phyloP scores from a whole-genome alignment of 2,888 invertebrate genomes.

The Hydrotaea cyrtoneurina region DNA sequence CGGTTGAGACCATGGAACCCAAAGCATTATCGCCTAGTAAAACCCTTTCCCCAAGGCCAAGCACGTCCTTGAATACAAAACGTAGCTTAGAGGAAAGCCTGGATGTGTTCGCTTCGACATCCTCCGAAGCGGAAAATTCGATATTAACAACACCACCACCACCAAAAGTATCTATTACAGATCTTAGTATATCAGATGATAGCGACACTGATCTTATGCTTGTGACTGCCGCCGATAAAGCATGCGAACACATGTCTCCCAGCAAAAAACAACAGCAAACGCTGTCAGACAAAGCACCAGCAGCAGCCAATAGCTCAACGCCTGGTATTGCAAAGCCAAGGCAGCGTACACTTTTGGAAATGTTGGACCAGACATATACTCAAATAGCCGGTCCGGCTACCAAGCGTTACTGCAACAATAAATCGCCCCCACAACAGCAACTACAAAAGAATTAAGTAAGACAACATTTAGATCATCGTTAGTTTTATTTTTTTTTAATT shows the following conservation, averaged over 20 bases:
- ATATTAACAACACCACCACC: constrained; percentile 30
- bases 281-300: constrained; percentile 15
- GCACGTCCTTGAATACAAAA: constrained; percentile 55
- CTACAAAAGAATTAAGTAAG: neutral
- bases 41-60: constrained; percentile 57
- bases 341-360: constrained; percentile 77
- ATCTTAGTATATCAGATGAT: constrained; percentile 66
- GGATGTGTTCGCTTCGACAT: constrained; percentile 68
- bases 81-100: constrained; percentile 63
- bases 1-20: constrained; percentile 47
- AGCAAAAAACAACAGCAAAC: constrained; percentile 37
- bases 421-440: constrained; percentile 40
- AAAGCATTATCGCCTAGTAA: constrained; percentile 61
- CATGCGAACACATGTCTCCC: constrained; percentile 30
- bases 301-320: constrained; percentile 36
- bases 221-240: constrained; percentile 35
- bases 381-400: constrained; percentile 59
- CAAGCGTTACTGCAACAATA: constrained; percentile 56
- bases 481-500: constrained; percentile 1
- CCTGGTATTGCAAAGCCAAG: constrained; percentile 67
- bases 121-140: constrained; percentile 62
- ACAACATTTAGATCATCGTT: neutral
- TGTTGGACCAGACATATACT: constrained; percentile 75
- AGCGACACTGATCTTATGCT: constrained; percentile 65
- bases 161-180: constrained; percentile 36